Evolutionary conservation across 1,140 invertebrate genomes (phyloP), one percentile per base, ranked within the genome.

Genomic region (Oedothorax gibbosus): DNA sequence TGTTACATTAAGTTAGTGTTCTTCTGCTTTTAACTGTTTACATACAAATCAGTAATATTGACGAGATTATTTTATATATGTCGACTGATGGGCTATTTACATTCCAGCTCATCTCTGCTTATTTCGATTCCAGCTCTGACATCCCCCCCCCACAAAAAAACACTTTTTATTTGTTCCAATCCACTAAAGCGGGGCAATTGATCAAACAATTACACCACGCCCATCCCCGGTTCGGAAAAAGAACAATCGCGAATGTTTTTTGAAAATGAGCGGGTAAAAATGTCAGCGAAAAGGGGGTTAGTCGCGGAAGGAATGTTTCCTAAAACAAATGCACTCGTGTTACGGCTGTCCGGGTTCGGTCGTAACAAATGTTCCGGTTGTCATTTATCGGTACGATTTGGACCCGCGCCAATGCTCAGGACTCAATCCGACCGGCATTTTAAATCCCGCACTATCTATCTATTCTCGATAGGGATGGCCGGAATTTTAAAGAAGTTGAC

Each of bases 351-450:
- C 56, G 80, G 60, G 54, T 82, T 60, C 20, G 78, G 57, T 57
- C 49, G 80, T 82, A 82, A 82, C 80, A 82, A 82, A 82, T 82
- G 80, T 82, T 82, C 65, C 80, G 53, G 68, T 73, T 82, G 80
- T 82, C 80, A 82, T 82, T 82, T 82, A 82, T 82, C 80, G 80
- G 65, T 68, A 53, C 69, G 80, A 82, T 73, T 82, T 82, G 80
- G 80, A 82, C 35, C 20, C 8, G 18, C n/a, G 80, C 80, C 80
- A 82, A 73, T 62, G 49, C 69, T 15, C 49, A 49, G 18, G 80
- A 72, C 80, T 82, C 80, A 72, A 82, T 82, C 80, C 80, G 65
- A 49, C 49, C 51, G 66, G 80, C 80, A 65, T 62, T 82, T 82
- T 72, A 82, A 82, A 82, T 82, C 68, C 80, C 54, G 60, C 53